These are phyloP conservation scores for Microctenopoma stevenorrisi DNA, from an alignment of 2,797 vertebrate genomes.

Conservation along the genomic window DNA sequence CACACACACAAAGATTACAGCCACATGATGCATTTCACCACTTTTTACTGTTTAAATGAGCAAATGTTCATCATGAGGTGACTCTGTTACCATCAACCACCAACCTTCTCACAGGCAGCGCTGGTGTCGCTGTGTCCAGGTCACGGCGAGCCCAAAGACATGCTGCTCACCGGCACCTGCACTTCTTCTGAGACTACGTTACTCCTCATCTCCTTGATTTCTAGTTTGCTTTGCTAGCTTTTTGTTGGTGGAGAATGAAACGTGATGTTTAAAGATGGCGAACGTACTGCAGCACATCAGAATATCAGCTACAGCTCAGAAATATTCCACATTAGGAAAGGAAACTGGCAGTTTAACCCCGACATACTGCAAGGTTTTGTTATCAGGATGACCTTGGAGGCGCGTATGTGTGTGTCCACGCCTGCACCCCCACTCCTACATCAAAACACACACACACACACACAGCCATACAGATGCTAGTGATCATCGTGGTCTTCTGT, in stretches of 20 bases:
- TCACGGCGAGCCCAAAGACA: too few species aligned
- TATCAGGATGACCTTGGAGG: conserved; percentile 54
- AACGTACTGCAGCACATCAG: conserved; percentile 5
- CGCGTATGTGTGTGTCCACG: conserved; percentile 36
- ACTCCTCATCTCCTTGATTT: not conserved
- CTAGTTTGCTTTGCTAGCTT: too few species aligned
- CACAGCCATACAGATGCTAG: conserved; percentile 56
- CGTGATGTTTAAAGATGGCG: conserved; percentile 16
- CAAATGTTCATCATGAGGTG: too few species aligned
- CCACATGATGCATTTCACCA: not conserved
- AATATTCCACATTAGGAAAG: conserved; percentile 39
- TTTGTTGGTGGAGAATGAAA: too few species aligned
- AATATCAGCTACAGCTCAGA: conserved; percentile 32
- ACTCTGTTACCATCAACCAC: not conserved
- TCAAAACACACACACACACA: conserved; percentile 27
- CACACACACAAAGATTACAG: not conserved
- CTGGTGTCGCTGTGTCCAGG: too few species aligned
- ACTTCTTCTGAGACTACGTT: too few species aligned
- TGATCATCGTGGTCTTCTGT: conserved; percentile 61
- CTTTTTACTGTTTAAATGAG: not conserved
- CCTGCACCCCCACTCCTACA: conserved; percentile 17
- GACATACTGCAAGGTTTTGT: conserved; percentile 43
- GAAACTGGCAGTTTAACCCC: conserved; percentile 43
- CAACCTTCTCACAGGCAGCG: not conserved
- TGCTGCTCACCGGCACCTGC: too few species aligned